Percentiles rank a stretch among this genome's conserved stretches.
phyloP scores from a whole-genome alignment of 2,888 invertebrate species.

The Zelleria hepariella region DNA sequence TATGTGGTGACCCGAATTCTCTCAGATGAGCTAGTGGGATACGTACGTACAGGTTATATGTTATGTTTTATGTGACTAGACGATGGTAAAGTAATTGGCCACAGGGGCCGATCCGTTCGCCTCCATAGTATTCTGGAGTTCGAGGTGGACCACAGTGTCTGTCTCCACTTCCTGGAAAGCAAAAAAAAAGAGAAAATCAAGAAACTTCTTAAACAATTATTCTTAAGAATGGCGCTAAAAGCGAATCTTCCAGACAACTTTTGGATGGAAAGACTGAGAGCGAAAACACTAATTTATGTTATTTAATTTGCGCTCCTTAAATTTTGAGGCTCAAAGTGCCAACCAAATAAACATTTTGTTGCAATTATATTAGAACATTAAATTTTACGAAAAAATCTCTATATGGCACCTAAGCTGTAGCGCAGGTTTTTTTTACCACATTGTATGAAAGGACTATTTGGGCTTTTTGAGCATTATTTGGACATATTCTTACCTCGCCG shows the following conservation, averaged over 20 bases:
- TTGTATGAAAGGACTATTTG: too few species aligned
- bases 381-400: too few species aligned
- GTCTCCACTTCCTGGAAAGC: neutral
- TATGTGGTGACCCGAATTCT: too few species aligned
- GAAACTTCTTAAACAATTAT: too few species aligned
- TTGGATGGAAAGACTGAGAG: neutral
- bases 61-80: slow-evolving; percentile 15
- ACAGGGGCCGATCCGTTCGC: slow-evolving; percentile 25
- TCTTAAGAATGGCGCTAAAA: too few species aligned
- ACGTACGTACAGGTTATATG: too few species aligned
- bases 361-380: too few species aligned
- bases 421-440: too few species aligned
- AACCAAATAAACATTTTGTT: neutral
- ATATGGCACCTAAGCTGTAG: too few species aligned
- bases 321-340: neutral
- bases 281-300: neutral
- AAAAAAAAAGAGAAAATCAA: neutral
- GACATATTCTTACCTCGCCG: neutral
- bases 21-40: too few species aligned
- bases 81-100: slow-evolving; percentile 49
- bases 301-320: neutral
- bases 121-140: slow-evolving; percentile 16
- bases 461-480: too few species aligned
- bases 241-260: neutral
- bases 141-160: neutral